These are phyloP conservation scores for Alouatta palliata DNA, from an alignment of 2,113 vertebrate genomes.

Conservation along the genomic window DNA sequence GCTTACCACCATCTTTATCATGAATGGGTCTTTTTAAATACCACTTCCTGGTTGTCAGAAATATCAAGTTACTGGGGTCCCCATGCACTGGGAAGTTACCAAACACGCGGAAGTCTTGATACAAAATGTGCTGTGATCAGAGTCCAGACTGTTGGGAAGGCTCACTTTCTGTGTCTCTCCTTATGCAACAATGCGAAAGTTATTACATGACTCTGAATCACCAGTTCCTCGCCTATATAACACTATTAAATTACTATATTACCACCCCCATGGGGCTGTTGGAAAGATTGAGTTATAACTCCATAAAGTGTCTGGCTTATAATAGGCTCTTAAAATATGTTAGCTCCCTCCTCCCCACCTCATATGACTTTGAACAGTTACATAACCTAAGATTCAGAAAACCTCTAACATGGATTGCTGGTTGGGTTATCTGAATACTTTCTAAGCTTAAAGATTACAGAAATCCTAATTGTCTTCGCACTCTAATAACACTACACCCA, in stretches of 20 bases:
- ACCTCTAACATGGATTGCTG: not conserved
- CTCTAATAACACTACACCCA: not conserved
- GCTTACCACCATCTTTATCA: not conserved
- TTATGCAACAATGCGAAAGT: not conserved
- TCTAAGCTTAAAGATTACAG: not conserved
- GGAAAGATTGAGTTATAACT: not conserved
- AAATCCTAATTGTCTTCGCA: not conserved
- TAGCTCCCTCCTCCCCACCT: not conserved
- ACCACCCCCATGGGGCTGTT: not conserved
- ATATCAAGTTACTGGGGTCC: not conserved
- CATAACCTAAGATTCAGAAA: not conserved
- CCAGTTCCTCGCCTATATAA: not conserved
- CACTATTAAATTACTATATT: not conserved
- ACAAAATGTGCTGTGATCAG: not conserved
- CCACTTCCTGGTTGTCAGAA: not conserved
- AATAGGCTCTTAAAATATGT: not conserved
- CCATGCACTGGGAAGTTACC: not conserved
- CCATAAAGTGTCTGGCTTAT: not conserved
- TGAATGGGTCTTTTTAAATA: not conserved
- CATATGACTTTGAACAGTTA: not conserved
- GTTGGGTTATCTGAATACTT: not conserved
- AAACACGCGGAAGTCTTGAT: not conserved
- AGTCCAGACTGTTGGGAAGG: not conserved
- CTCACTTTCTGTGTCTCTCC: not conserved
- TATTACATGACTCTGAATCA: not conserved